A percentile compares a stretch with the other conserved stretches of the same genome.
These are phyloP conservation scores for Prionace glauca DNA, from an alignment of 2,797 vertebrate genomes.

Conservation along the genomic window DNA sequence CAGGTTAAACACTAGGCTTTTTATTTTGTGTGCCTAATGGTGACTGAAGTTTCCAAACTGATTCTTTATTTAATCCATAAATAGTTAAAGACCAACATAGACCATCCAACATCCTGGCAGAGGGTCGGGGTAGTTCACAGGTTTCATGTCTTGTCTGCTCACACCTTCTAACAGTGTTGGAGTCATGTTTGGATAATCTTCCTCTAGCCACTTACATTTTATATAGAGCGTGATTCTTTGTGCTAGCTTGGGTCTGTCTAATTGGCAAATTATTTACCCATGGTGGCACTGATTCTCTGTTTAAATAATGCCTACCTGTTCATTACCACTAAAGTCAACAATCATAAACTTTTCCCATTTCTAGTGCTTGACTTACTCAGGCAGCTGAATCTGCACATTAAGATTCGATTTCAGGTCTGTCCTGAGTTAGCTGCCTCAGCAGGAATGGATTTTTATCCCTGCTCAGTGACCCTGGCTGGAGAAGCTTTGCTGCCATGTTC, in stretches of 20 bases:
- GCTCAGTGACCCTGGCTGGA: background rate
- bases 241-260: background rate
- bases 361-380: too few relatives aligned
- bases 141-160: background rate
- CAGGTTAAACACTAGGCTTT: background rate
- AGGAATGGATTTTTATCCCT: background rate
- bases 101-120: background rate
- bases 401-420: too few relatives aligned
- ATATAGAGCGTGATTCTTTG: background rate
- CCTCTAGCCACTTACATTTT: background rate
- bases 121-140: background rate
- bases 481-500: background rate
- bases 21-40: background rate
- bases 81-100: too few relatives aligned
- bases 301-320: background rate
- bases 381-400: too few relatives aligned
- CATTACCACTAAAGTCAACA: background rate
- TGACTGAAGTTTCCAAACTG: background rate
- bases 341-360: background rate
- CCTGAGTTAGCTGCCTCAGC: too few relatives aligned
- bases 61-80: constrained; percentile 11
- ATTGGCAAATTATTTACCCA: background rate
- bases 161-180: background rate
- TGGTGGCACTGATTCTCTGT: background rate
- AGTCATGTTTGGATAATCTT: background rate